Evolutionary conservation across 2,888 invertebrate genomes (phyloP), one percentile per base, ranked within the genome.

Genomic region (Zaprionus bogoriensis): DNA sequence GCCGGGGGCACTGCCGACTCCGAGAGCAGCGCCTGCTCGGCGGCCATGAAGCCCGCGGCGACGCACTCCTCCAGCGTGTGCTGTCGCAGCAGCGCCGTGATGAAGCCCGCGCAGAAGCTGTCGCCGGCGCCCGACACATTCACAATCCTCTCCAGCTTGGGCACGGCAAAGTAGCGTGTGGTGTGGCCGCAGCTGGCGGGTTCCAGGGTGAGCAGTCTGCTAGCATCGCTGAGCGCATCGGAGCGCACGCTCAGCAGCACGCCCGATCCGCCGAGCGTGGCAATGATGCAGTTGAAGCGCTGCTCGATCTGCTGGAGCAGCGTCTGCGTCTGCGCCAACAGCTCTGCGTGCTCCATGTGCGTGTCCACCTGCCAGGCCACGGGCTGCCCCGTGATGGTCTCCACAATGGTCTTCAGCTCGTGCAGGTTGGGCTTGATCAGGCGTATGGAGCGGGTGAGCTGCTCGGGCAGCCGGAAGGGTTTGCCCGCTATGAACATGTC

Each of bases 51-150:
- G 0, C 94, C 96, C 14, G 93, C 89, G 3, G 92, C 90, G 9
- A 95, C 91, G 87, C 94, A 94, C 57, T 92, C 89, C 44, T 93
- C 91, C 88, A 95, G 93, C 4, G 90, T 74, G 32, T 91, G 89
- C 0, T 93, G 92, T 27, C 89, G 89, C 20, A 96, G 88, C 84
- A 94, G 91, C 0, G 94, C 94, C 19, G 93, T 90, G 55, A 95
- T 93, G 77, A 95, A 93, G 1, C 95, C 96, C 85, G 94, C 93
- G 2, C 93, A 92, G 80, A 95, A 94, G 88, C 95, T 95, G 86
- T 96, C 96, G 1, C 96, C 96, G 17, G 96, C 96, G 3, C 96
- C 96, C n/a, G 95, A 96, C 0, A 96, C 96, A 91, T 94, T 96
- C 48, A 93, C 92, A 10, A 96, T 89, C 48, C 91, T 79, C 1